Evolutionary conservation across 2,113 vertebrate genomes (phyloP).

Genomic region (Cryptotis parvus): DNA sequence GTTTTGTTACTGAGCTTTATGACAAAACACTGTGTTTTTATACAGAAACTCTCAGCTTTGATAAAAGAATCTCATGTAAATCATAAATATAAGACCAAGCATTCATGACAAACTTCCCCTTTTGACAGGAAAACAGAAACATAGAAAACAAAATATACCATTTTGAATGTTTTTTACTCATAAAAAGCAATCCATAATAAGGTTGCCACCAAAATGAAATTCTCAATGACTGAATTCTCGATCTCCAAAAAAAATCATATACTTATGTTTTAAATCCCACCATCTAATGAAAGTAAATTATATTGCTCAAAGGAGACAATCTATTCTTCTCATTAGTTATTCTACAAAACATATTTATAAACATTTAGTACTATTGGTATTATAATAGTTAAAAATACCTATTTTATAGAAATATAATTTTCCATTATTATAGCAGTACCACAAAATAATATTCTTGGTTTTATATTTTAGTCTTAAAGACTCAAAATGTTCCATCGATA

Average conservation of each 20-base stretch:
- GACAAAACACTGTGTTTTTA: neutral
- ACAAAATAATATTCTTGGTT: neutral
- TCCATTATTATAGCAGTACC: neutral
- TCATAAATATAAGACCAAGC: neutral
- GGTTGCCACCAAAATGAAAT: neutral
- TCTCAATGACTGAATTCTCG: neutral
- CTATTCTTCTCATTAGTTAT: neutral
- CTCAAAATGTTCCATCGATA: neutral
- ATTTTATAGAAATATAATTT: neutral
- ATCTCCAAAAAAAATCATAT: neutral
- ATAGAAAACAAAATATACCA: neutral
- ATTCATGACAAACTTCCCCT: neutral
- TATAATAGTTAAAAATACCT: neutral
- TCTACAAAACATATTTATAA: neutral
- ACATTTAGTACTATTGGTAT: neutral
- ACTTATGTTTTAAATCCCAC: neutral
- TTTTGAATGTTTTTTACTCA: neutral
- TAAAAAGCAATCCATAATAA: slow-evolving; percentile 44
- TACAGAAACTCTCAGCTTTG: neutral
- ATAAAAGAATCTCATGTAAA: neutral
- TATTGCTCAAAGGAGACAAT: neutral
- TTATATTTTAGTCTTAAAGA: neutral
- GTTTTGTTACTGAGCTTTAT: neutral
- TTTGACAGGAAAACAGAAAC: neutral
- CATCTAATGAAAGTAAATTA: neutral